Percentiles rank a stretch among this genome's conserved stretches.
phyloP scores from a whole-genome alignment of 2,888 invertebrate species.

The Tachina fera region DNA sequence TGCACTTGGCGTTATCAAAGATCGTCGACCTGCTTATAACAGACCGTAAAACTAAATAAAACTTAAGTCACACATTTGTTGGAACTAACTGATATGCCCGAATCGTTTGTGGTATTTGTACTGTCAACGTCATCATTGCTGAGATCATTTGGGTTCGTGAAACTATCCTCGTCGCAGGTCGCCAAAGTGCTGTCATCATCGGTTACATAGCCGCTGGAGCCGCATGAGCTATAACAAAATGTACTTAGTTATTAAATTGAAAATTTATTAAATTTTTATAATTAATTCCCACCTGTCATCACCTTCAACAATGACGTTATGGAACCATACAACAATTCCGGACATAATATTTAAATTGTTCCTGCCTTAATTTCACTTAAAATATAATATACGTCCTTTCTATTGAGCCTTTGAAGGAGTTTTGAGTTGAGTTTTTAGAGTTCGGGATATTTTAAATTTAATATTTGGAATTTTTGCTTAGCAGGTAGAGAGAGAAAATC shows the following conservation, averaged over 20 bases:
- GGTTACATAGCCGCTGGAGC: background rate
- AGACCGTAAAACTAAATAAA: background rate
- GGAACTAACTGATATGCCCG: slow-evolving; percentile 27
- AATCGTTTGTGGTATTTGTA: slow-evolving; percentile 12
- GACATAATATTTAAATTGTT: no score
- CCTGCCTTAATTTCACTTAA: background rate
- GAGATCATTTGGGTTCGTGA: background rate
- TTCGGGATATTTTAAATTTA: background rate
- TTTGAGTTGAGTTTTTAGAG: background rate
- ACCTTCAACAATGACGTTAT: no score
- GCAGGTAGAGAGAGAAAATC: no score
- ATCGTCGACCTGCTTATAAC: background rate
- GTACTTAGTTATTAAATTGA: background rate
- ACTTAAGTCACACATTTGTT: background rate
- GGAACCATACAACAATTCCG: no score
- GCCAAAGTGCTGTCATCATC: slow-evolving; percentile 15
- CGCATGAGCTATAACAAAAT: background rate
- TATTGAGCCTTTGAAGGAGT: background rate
- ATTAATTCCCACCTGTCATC: background rate
- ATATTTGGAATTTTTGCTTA: background rate
- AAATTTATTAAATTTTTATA: background rate
- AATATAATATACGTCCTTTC: background rate
- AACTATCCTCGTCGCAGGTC: background rate
- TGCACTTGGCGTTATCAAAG: background rate
- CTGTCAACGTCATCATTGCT: background rate